Percentiles rank a stretch among this genome's conserved stretches.
Conservation (phyloP, 2,797 vertebrate species). For the Mormyrus proboscirostris region DNA sequence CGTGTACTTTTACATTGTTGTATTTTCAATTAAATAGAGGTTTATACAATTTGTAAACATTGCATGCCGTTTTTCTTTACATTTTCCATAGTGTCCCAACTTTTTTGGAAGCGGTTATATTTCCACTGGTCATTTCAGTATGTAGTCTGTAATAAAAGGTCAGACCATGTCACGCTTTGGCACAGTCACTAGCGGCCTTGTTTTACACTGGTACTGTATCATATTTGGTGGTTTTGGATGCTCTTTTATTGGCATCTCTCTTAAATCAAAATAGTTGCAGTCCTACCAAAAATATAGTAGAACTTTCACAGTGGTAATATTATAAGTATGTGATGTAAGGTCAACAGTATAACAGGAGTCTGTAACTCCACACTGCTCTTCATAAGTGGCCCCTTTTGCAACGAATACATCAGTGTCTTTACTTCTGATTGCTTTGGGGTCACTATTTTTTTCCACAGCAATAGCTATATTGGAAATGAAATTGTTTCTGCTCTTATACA, state of each 20-base stretch:
- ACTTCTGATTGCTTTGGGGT: neutral
- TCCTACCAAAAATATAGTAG: constrained; percentile 4
- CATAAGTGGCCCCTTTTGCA: neutral
- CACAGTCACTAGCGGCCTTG: neutral
- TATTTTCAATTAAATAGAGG: neutral
- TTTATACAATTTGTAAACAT: neutral
- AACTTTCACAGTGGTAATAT: neutral
- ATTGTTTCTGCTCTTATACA: neutral
- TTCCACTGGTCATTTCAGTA: neutral
- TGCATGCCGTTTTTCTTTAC: neutral
- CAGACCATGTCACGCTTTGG: neutral
- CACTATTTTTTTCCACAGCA: neutral
- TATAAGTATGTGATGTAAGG: constrained; percentile 1
- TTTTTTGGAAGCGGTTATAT: neutral
- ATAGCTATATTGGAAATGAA: neutral
- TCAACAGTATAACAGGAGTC: neutral
- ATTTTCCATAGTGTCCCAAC: neutral
- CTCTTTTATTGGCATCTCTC: neutral
- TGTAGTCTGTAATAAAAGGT: neutral
- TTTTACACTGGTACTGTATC: neutral
- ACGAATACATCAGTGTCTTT: neutral
- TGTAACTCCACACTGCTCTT: neutral
- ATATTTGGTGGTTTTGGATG: constrained; percentile 9
- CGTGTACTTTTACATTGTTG: neutral
- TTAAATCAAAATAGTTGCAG: neutral